Evolutionary conservation across 35 echinoderm and acorn worm genomes (phyloP).

Genomic region (Apostichopus parvimensis): DNA sequence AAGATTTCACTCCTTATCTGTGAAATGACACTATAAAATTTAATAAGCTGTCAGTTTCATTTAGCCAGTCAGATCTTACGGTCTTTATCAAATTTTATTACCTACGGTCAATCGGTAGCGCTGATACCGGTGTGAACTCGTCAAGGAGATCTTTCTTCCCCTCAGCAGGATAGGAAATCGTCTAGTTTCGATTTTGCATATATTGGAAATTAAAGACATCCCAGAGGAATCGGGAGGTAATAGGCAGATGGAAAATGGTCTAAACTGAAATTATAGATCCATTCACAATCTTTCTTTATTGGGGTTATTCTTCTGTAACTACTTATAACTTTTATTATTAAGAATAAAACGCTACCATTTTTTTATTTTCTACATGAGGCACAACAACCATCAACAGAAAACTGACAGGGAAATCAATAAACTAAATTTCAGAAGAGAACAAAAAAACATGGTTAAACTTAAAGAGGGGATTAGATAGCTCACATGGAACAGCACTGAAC

Average conservation of each 20-base stretch:
- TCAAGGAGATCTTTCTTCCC: neutral
- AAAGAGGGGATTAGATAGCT: no score
- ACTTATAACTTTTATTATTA: no score
- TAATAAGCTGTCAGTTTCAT: conserved; percentile 29
- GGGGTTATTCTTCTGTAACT: no score
- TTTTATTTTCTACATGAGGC: no score
- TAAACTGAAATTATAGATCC: neutral
- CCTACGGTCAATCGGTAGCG: neutral
- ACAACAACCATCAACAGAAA: no score
- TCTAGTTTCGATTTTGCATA: conserved; percentile 26
- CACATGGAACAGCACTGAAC: no score
- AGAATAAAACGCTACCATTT: no score
- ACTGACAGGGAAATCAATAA: no score
- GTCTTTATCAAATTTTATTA: conserved; percentile 22
- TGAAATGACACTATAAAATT: conserved; percentile 43
- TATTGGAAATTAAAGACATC: neutral
- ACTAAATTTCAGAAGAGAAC: no score
- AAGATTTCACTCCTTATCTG: conserved; percentile 23
- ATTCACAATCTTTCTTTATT: no score
- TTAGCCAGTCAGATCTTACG: conserved; percentile 27
- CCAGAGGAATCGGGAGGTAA: neutral
- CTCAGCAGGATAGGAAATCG: neutral
- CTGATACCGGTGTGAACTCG: neutral
- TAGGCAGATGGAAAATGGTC: neutral
- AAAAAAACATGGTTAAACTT: no score